Conservation (phyloP, 2,797 vertebrate species). For the Eleutherodactylus coqui region DNA sequence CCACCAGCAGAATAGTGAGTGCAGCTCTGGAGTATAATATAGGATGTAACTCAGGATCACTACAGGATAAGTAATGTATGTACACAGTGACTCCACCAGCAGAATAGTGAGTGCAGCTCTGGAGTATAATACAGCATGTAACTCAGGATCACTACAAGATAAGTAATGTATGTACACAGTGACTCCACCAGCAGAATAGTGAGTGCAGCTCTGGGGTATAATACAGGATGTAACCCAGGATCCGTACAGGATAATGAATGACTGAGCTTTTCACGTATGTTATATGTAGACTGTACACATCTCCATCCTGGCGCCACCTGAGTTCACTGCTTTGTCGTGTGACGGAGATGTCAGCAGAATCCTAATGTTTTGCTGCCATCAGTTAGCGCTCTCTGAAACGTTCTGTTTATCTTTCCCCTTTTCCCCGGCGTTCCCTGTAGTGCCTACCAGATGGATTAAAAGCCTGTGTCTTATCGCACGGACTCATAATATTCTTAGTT, state of each 20-base stretch:
- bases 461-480: background rate
- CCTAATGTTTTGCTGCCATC: background rate
- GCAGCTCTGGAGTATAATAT: too few relatives aligned
- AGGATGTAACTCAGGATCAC: too few relatives aligned
- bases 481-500: conserved; percentile 26
- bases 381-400: background rate
- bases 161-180: background rate
- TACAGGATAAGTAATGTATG: too few relatives aligned
- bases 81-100: too few relatives aligned
- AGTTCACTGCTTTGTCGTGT: background rate
- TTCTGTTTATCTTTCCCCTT: background rate
- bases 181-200: background rate
- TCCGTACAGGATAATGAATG: background rate
- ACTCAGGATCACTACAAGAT: background rate
- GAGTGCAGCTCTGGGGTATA: background rate
- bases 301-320: background rate
- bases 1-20: too few relatives aligned
- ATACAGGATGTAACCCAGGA: background rate
- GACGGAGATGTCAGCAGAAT: background rate
- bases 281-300: background rate
- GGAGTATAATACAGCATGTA: too few relatives aligned
- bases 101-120: background rate
- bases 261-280: too few relatives aligned
- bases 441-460: conserved; percentile 22
- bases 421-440: background rate